Evolutionary conservation across 1,140 invertebrate genomes (phyloP).

Genomic region (Leptonema lineaticorne): DNA sequence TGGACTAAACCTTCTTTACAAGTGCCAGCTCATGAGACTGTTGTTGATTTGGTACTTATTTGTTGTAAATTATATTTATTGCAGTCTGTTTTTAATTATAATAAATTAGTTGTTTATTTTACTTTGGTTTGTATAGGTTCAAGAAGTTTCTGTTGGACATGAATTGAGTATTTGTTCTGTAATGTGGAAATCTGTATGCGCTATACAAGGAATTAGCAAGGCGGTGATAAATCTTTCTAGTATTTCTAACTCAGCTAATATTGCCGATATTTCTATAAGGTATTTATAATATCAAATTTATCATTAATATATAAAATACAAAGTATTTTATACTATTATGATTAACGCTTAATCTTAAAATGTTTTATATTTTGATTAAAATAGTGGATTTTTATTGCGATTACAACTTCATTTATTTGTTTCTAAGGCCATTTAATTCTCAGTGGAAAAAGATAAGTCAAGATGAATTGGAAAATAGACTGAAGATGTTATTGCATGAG

Average conservation of each 20-base stretch:
- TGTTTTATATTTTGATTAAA: not conserved
- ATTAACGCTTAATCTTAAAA: not conserved
- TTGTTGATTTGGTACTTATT: conserved; percentile 50
- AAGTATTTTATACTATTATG: not conserved
- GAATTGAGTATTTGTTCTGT: conserved; percentile 50
- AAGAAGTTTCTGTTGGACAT: conserved; percentile 54
- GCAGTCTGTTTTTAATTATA: not conserved
- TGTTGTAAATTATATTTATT: not conserved
- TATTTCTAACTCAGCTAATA: conserved; percentile 38
- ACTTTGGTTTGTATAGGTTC: conserved; percentile 47
- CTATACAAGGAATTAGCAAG: conserved; percentile 52
- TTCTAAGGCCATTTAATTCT: conserved; percentile 27
- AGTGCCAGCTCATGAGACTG: conserved; percentile 51
- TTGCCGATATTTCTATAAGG: conserved; percentile 32
- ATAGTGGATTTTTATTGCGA: not conserved
- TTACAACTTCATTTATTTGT: conserved; percentile 7
- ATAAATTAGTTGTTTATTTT: not conserved
- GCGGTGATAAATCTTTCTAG: conserved; percentile 52
- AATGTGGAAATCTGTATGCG: conserved; percentile 53
- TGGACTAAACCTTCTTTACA: conserved; percentile 48
- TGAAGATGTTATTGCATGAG: conserved; percentile 49
- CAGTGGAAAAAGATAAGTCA: conserved; percentile 5
- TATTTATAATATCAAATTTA: conserved; percentile 1
- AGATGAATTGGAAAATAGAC: conserved; percentile 40
- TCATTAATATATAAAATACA: not conserved